These are phyloP conservation scores for Lophura swinhoii DNA, from an alignment of 2,797 vertebrate species.

Conservation along the genomic window DNA sequence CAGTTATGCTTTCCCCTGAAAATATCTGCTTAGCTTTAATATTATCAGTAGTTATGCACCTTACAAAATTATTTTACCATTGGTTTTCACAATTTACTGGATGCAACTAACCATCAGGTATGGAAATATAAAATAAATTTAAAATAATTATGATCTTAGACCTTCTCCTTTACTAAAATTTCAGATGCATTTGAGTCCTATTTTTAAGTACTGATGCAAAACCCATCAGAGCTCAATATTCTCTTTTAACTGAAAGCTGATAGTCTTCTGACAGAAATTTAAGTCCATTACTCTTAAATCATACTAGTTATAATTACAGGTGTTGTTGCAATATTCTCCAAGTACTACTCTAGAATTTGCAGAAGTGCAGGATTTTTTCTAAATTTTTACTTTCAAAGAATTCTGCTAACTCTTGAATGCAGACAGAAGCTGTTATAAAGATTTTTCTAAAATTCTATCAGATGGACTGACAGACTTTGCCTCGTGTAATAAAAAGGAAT, in stretches of 20 bases:
- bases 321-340: not conserved
- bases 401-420: not conserved
- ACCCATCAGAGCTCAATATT: not conserved
- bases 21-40: not conserved
- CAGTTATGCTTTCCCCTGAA: not conserved
- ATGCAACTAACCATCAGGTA: not conserved
- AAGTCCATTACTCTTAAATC: not conserved
- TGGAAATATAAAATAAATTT: not conserved
- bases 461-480: fast-evolving
- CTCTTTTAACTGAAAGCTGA: not conserved
- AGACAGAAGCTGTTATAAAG: not conserved
- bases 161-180: not conserved
- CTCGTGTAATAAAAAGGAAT: not conserved
- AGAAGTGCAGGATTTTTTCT: not conserved
- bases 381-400: not conserved
- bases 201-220: not conserved
- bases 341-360: not conserved
- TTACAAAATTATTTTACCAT: not conserved
- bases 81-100: not conserved
- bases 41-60: not conserved
- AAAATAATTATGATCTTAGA: not conserved
- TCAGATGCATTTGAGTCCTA: not conserved
- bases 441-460: not conserved
- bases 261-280: not conserved
- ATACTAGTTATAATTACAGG: not conserved